Base-by-base conservation (phyloP, 2,888 invertebrate genomes). In the Achlya flavicornis region DNA sequence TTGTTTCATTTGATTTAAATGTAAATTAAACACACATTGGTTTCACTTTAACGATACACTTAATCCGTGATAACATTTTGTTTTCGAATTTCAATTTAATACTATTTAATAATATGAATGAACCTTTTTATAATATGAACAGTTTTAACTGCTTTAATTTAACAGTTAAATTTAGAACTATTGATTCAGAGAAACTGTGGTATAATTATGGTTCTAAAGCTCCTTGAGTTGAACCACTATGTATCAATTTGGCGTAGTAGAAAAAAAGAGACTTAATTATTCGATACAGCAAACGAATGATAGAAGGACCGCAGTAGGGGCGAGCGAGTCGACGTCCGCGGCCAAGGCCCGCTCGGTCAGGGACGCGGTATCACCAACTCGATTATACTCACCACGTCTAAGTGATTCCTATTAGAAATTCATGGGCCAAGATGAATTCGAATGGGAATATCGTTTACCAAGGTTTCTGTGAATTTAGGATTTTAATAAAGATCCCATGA, bases 291-390 rank as follows among this genome's bases (percentile, higher is more conserved):
- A 33, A 61, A n/a, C 33, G 46, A 61, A 60, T 60, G 48, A 72
- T 74, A 74, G 75, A 70, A 70, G 73, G 73, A 74, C 66, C 66
- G 63, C 43, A 64, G 67, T 71, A 69, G 69, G 75, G 46, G 71
- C 67, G 69, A 65, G 60, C 68, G 83, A 85, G 90, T 91, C 91
- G 90, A 82, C 87, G 91, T 79, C 89, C 92, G 86, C 87, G 71
- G 77, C 85, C 92, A 92, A 92, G 92, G 92, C 87, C 89, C 81
- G 79, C 74, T 69, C 90, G 91, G 90, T 91, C 92, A 92, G 90
- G 92, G 92, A 87, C 92, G 84, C 81, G 77, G 77, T 84, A 84
- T 89, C 89, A 89, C 43, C 60, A 88, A 89, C 87, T 85, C 82
- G 76, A 85, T 76, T 79, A 77, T 71, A 72, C 68, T 72, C 66